These are phyloP conservation scores for Aotus griseimembra DNA, from an alignment of 2,797 vertebrate species.

Conservation along the genomic window DNA sequence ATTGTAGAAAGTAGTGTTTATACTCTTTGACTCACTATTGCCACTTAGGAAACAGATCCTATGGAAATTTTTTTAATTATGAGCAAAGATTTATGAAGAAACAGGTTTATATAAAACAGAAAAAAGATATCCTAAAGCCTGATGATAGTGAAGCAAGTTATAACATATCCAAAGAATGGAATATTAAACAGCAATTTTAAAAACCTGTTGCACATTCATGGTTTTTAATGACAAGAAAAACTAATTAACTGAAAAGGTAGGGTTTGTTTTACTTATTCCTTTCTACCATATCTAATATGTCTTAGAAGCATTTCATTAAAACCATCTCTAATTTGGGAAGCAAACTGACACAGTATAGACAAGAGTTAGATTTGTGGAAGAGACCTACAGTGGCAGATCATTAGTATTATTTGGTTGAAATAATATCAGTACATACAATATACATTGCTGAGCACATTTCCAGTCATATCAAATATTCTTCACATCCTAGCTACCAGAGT, in stretches of 20 bases:
- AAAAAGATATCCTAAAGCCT: background rate
- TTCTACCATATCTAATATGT: slow-evolving; percentile 40
- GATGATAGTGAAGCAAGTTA: background rate
- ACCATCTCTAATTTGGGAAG: slow-evolving; percentile 50
- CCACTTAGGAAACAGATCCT: slow-evolving; percentile 5
- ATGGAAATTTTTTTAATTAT: slow-evolving; percentile 7
- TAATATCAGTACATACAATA: slow-evolving; percentile 56
- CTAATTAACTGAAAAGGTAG: background rate
- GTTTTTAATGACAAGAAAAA: slow-evolving; percentile 38
- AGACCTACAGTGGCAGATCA: background rate
- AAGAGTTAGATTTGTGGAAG: slow-evolving; percentile 20
- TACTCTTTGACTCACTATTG: background rate
- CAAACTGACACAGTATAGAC: slow-evolving; percentile 30
- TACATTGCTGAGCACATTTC: slow-evolving; percentile 47
- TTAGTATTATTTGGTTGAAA: slow-evolving; percentile 68
- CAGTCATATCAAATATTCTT: slow-evolving; percentile 72
- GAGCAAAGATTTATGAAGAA: slow-evolving; percentile 37
- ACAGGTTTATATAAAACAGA: background rate
- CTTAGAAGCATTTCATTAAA: slow-evolving; percentile 53
- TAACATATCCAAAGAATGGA: background rate
- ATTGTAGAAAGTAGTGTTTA: background rate
- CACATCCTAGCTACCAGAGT: background rate
- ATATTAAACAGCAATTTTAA: background rate
- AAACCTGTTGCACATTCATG: slow-evolving; percentile 49
- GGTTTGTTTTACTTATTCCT: slow-evolving; percentile 33